Evolutionary conservation across 2,797 vertebrate species (phyloP).

Genomic region (Atherinosoma microstoma): DNA sequence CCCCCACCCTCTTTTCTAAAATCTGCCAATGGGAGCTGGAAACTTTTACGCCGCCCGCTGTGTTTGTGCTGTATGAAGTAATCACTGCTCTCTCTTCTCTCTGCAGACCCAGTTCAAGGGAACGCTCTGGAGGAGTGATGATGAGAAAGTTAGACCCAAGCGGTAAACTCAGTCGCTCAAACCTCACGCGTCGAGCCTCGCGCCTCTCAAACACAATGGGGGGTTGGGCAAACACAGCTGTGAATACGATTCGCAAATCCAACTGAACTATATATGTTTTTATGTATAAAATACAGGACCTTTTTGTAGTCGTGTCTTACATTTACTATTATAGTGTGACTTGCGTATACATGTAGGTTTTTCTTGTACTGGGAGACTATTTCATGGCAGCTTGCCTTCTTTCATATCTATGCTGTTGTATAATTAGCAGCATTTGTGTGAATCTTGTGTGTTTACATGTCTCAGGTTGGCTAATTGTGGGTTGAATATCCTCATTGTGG

Average conservation of each 20-base stretch:
- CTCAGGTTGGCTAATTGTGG: slow-evolving; percentile 53
- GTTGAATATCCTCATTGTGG: slow-evolving; percentile 43
- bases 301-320: slow-evolving; percentile 47
- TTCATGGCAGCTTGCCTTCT: slow-evolving; percentile 38
- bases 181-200: slow-evolving; percentile 71
- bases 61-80: slow-evolving; percentile 47
- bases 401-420: slow-evolving; percentile 23
- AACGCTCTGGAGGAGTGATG: slow-evolving; percentile 57
- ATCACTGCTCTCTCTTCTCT: neutral
- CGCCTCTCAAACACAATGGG: slow-evolving; percentile 71
- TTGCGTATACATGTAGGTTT: slow-evolving; percentile 50
- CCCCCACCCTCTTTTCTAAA: neutral
- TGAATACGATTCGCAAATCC: slow-evolving; percentile 72
- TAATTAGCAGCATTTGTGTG: slow-evolving; percentile 27
- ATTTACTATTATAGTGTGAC: slow-evolving; percentile 31
- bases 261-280: slow-evolving; percentile 54
- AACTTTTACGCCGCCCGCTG: neutral
- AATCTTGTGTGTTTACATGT: slow-evolving; percentile 62
- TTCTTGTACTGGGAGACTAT: slow-evolving; percentile 36
- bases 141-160: slow-evolving; percentile 76
- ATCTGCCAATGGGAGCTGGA: neutral
- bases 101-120: slow-evolving; percentile 60
- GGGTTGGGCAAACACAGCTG: slow-evolving; percentile 76
- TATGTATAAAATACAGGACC: slow-evolving; percentile 36
- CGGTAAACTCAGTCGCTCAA: slow-evolving; percentile 76